A percentile compares a stretch with the other conserved stretches of the same genome.
Evolutionary conservation across 2,113 vertebrate species (phyloP).

Genomic region (Leptobrachium ailaonicum): DNA sequence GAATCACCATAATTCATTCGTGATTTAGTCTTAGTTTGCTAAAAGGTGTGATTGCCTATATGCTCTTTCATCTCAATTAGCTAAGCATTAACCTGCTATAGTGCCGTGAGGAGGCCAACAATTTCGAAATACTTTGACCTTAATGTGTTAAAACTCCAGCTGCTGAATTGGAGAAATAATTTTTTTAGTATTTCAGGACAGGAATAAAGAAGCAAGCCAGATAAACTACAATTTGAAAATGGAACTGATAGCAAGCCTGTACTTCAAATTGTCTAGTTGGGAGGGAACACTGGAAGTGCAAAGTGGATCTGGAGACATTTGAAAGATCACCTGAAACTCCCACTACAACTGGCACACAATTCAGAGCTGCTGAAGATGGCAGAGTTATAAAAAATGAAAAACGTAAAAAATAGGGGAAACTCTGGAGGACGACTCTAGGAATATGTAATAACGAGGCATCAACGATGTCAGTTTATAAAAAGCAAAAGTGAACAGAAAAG

Average conservation of each 20-base stretch:
- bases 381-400: slow-evolving; percentile 25
- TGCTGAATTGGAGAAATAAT: background rate
- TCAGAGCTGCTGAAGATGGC: slow-evolving; percentile 40
- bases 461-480: background rate
- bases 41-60: slow-evolving; percentile 37
- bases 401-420: slow-evolving; percentile 3
- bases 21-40: slow-evolving; percentile 36
- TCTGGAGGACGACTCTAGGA: slow-evolving; percentile 14
- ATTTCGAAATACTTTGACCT: background rate
- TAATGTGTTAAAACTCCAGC: background rate
- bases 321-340: slow-evolving; percentile 34
- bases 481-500: slow-evolving; percentile 7
- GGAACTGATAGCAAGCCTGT: background rate
- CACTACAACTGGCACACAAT: slow-evolving; percentile 43
- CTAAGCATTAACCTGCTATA: background rate
- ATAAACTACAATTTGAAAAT: slow-evolving; percentile 5
- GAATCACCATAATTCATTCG: slow-evolving; percentile 35
- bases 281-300: slow-evolving; percentile 33
- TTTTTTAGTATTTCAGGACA: slow-evolving; percentile 20
- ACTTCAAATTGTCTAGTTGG: slow-evolving; percentile 28
- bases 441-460: slow-evolving; percentile 27
- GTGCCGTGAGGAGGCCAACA: background rate
- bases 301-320: slow-evolving; percentile 40
- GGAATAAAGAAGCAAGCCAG: background rate
- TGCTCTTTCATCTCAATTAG: slow-evolving; percentile 1